Conservation (phyloP, 2,888 invertebrate genomes). For the Coleophora deauratella region DNA sequence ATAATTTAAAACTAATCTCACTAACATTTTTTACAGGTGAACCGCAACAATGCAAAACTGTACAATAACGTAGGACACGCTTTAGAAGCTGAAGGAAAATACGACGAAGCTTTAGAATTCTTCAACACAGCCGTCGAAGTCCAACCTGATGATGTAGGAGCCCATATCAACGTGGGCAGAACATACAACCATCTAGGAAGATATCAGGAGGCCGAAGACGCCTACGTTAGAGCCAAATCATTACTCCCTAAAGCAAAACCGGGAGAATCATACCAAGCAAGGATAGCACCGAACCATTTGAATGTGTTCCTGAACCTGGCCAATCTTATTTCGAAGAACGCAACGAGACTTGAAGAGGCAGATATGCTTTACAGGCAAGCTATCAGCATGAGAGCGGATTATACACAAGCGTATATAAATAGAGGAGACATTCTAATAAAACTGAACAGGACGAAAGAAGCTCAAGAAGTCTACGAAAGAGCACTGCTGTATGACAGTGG, state of each 20-base stretch:
- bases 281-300: constrained; percentile 96
- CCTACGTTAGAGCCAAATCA: constrained; percentile 92
- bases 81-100: constrained; percentile 82
- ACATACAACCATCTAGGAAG: constrained; percentile 92
- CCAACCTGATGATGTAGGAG: constrained; percentile 96
- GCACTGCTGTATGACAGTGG: constrained; percentile 94
- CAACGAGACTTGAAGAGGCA: constrained; percentile 93
- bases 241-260: constrained; percentile 92
- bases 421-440: constrained; percentile 96
- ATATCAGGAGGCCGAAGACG: constrained; percentile 88
- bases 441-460: constrained; percentile 93
- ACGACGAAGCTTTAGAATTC: constrained; percentile 87
- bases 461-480: constrained; percentile 94
- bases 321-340: constrained; percentile 94
- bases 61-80: constrained; percentile 99
- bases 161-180: constrained; percentile 97
- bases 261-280: constrained; percentile 95
- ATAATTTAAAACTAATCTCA: too few species aligned
- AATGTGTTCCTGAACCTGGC: constrained; percentile 97
- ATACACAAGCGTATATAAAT: constrained; percentile 97
- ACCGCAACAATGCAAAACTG: constrained; percentile 93
- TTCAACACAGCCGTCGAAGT: constrained; percentile 94
- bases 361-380: constrained; percentile 95
- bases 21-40: too few species aligned
- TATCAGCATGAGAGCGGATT: constrained; percentile 97